phyloP scores from a whole-genome alignment of 1,140 invertebrate species.

The Helicoverpa zea region DNA sequence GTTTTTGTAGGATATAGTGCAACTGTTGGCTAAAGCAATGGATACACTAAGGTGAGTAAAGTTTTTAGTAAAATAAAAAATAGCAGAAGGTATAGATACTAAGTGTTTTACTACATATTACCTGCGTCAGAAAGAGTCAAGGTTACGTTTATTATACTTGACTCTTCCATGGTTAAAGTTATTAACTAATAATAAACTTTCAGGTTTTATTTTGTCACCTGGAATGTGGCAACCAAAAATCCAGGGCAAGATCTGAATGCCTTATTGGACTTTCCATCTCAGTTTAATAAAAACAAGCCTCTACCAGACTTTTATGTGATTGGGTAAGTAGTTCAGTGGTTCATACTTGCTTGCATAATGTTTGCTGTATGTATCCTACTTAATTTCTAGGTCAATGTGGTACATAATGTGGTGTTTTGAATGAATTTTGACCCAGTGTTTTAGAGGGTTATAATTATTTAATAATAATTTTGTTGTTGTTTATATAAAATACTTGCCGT shows the following conservation, averaged over 20 bases:
- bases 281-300: slow-evolving; percentile 86
- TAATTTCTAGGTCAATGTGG: slow-evolving; percentile 48
- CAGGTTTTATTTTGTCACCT: slow-evolving; percentile 93
- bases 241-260: slow-evolving; percentile 90
- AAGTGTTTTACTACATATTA: slow-evolving; percentile 5
- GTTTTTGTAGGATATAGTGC: slow-evolving; percentile 16
- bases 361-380: slow-evolving; percentile 29
- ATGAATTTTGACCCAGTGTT: neutral
- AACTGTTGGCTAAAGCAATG: slow-evolving; percentile 58
- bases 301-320: slow-evolving; percentile 94
- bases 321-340: slow-evolving; percentile 86
- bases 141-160: slow-evolving; percentile 42
- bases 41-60: slow-evolving; percentile 74
- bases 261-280: slow-evolving; percentile 89
- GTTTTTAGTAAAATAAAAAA: no score
- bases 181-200: slow-evolving; percentile 56
- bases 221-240: slow-evolving; percentile 93
- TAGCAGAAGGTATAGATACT: neutral
- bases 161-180: slow-evolving; percentile 13
- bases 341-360: slow-evolving; percentile 38
- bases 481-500: neutral
- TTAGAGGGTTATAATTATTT: neutral
- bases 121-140: slow-evolving; percentile 56
- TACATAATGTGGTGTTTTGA: neutral
- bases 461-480: neutral